Conservation (phyloP, 2,113 vertebrate genomes). For the Oryzias melastigma region DNA sequence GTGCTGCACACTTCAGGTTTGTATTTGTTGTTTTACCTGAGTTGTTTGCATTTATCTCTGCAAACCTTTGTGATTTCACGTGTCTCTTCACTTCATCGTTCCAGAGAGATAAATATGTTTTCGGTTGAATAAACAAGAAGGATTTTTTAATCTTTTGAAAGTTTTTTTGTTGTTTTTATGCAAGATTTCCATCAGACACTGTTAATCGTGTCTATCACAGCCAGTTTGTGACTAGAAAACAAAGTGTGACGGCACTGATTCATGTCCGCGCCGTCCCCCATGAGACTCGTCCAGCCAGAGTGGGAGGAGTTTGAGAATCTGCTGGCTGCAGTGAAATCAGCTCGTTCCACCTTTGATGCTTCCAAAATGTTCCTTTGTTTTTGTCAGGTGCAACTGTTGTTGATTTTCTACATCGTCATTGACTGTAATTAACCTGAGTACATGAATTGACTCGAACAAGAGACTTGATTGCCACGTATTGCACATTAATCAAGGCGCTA, state of each 20-base stretch:
- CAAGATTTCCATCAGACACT: too few relatives aligned
- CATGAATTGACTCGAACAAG: neutral
- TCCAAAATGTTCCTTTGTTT: neutral
- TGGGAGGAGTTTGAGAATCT: neutral
- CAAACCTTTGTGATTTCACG: too few relatives aligned
- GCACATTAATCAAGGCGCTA: neutral
- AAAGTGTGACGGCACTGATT: neutral
- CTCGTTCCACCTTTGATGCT: neutral
- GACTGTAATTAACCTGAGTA: neutral
- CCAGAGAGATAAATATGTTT: too few relatives aligned
- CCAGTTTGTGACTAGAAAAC: too few relatives aligned
- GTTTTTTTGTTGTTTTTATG: too few relatives aligned
- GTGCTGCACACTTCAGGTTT: too few relatives aligned
- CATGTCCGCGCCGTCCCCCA: neutral
- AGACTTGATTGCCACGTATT: conserved; percentile 2
- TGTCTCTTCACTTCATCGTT: too few relatives aligned
- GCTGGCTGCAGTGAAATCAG: neutral
- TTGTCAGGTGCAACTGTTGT: neutral
- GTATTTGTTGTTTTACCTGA: too few relatives aligned
- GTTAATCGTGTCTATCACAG: too few relatives aligned
- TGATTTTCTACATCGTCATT: neutral
- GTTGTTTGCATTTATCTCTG: too few relatives aligned
- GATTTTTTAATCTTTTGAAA: too few relatives aligned
- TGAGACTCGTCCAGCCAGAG: neutral
- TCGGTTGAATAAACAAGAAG: too few relatives aligned